phyloP scores from a whole-genome alignment of 2,888 invertebrate species.

The Argynnis bischoffii region DNA sequence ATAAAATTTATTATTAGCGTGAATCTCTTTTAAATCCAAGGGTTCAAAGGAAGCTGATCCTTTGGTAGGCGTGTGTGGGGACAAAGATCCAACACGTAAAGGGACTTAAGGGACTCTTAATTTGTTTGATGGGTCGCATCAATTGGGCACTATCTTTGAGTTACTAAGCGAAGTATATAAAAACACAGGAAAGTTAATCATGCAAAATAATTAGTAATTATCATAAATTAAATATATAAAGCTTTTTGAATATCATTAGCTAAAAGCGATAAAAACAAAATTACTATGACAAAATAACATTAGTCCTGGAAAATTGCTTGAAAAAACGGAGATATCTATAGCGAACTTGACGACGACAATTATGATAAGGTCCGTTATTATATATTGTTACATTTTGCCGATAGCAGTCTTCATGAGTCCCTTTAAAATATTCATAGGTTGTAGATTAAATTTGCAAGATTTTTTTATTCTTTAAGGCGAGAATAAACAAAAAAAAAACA shows the following conservation, averaged over 20 bases:
- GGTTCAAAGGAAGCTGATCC: too few species aligned
- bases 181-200: not conserved
- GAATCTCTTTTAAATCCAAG: too few species aligned
- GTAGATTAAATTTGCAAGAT: constrained; percentile 1
- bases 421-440: constrained; percentile 19
- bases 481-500: not conserved
- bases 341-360: constrained; percentile 1
- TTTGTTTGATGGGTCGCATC: too few species aligned
- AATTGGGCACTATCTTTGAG: too few species aligned
- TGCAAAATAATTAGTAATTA: not conserved
- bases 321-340: constrained; percentile 1
- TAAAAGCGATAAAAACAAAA: not conserved
- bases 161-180: not conserved
- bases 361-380: constrained; percentile 19
- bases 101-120: too few species aligned
- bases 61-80: too few species aligned
- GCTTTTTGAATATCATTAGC: not conserved
- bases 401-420: constrained; percentile 5
- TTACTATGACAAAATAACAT: constrained; percentile 1
- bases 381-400: constrained; percentile 10
- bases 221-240: not conserved
- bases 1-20: too few species aligned
- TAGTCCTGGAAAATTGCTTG: constrained; percentile 9
- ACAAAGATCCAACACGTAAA: too few species aligned
- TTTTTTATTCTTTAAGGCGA: not conserved